phyloP scores from a whole-genome alignment of 2,797 vertebrate species.

The Parauchenoglanis ngamensis region DNA sequence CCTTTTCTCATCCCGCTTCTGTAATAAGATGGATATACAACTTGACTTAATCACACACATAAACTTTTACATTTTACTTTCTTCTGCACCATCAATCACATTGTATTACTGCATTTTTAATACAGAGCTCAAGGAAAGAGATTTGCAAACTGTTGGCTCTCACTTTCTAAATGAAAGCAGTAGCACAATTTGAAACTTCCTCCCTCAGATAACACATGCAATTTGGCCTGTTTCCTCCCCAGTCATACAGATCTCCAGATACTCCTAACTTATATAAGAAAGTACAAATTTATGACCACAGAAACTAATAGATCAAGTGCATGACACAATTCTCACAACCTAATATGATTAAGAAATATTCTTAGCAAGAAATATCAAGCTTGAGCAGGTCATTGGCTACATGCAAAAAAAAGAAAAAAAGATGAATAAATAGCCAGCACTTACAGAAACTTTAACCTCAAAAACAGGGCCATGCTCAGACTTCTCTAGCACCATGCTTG shows the following conservation, averaged over 20 bases:
- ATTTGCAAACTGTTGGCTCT: not conserved
- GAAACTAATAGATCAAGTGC: not conserved
- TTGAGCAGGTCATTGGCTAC: not conserved
- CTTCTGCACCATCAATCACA: not conserved
- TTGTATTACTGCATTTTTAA: not conserved
- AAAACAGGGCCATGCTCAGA: constrained; percentile 69
- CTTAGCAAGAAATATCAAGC: not conserved
- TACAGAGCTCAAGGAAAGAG: not conserved
- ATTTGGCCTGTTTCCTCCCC: not conserved
- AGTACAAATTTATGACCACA: not conserved
- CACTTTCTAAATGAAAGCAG: not conserved
- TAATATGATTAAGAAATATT: not conserved
- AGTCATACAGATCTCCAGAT: not conserved
- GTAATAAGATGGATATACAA: not conserved
- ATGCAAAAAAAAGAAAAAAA: not conserved
- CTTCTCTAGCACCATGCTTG: constrained; percentile 73
- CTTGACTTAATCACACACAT: not conserved
- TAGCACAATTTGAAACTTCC: not conserved
- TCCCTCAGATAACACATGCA: not conserved
- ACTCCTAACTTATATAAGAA: not conserved
- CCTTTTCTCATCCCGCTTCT: not conserved
- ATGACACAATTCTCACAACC: not conserved
- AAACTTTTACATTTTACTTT: not conserved
- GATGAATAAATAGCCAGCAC: constrained; percentile 56
- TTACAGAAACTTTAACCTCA: constrained; percentile 69